A percentile compares a stretch with the other conserved stretches of the same genome.
Conservation (phyloP, 2,113 vertebrate genomes). For the Tragelaphus scriptus region DNA sequence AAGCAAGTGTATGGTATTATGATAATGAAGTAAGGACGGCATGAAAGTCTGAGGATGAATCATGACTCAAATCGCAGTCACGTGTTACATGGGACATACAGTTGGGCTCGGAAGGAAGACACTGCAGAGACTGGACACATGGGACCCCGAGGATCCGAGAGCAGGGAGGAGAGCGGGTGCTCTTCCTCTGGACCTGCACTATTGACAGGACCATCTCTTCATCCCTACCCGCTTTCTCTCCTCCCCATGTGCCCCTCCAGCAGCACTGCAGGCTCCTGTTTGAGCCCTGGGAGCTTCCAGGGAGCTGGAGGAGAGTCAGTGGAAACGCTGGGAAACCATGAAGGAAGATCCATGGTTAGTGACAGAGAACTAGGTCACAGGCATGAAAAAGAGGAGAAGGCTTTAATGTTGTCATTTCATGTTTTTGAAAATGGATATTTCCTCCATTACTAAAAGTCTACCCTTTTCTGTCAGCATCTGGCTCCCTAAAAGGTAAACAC, state of each 20-base stretch:
- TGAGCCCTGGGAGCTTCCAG: background rate
- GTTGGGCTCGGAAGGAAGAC: background rate
- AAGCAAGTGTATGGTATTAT: background rate
- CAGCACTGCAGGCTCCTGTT: background rate
- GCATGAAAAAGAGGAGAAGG: background rate
- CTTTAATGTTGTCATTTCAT: background rate
- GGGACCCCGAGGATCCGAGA: background rate
- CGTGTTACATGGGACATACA: background rate
- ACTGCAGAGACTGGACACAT: background rate
- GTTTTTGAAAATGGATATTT: background rate
- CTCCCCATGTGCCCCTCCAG: background rate
- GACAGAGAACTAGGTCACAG: background rate
- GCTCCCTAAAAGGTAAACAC: background rate
- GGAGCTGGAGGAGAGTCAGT: background rate
- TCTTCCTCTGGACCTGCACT: background rate
- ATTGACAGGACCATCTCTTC: background rate
- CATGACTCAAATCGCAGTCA: background rate
- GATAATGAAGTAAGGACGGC: background rate
- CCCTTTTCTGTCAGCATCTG: background rate
- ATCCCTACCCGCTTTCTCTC: background rate
- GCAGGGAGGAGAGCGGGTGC: accelerated
- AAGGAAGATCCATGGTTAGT: background rate
- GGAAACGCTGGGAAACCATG: background rate
- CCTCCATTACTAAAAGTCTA: background rate
- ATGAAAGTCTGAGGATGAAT: background rate